phyloP scores from a whole-genome alignment of 2,888 invertebrate genomes.

The Clistopyga incitator region DNA sequence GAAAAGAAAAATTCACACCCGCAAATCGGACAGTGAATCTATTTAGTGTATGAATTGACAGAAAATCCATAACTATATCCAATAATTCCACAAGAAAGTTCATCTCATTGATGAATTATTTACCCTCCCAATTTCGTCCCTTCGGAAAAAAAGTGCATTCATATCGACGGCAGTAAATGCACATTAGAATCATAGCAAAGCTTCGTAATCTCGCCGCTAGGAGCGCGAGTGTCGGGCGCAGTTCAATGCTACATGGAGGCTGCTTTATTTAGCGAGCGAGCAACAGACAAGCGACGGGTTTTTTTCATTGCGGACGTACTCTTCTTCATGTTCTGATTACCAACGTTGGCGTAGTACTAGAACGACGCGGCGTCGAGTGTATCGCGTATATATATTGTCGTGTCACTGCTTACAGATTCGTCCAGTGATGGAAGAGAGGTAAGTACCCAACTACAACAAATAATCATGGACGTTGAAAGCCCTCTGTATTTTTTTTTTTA shows the following conservation, averaged over 20 bases:
- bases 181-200: background rate
- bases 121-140: too few species aligned
- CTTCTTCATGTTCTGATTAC: conserved; percentile 16
- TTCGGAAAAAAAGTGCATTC: too few species aligned
- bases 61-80: too few species aligned
- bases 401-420: background rate
- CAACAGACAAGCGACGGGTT: conserved; percentile 11
- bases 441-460: conserved; percentile 7
- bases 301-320: conserved; percentile 33
- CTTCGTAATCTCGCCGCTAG: background rate
- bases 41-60: too few species aligned
- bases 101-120: too few species aligned
- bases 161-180: conserved; percentile 3
- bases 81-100: too few species aligned
- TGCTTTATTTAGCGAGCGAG: conserved; percentile 39
- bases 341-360: conserved; percentile 1
- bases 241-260: conserved; percentile 8
- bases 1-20: too few species aligned
- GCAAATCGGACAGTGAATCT: too few species aligned
- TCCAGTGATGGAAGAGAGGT: conserved; percentile 38
- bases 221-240: background rate
- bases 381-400: conserved; percentile 4
- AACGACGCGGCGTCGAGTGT: conserved; percentile 17
- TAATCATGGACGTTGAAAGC: background rate
- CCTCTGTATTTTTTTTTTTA: background rate